Evolutionary conservation across 2,113 vertebrate species (phyloP).

Genomic region (Nymphicus hollandicus): DNA sequence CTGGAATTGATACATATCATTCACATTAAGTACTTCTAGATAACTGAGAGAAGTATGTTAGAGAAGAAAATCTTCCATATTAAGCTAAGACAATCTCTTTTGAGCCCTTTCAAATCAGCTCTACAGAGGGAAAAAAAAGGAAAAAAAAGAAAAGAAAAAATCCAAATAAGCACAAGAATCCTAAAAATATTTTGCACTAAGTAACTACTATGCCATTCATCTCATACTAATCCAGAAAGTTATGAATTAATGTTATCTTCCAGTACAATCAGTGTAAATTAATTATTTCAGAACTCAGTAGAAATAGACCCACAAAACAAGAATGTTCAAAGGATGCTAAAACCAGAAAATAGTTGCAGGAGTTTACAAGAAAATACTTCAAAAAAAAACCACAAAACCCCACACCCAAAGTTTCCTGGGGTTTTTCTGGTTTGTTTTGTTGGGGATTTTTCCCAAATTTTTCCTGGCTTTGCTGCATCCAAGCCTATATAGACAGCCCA

Average conservation of each 20-base stretch:
- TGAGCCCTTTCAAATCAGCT: background rate
- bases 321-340: background rate
- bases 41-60: background rate
- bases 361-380: background rate
- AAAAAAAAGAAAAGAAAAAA: background rate
- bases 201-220: background rate
- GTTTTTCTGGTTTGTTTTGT: background rate
- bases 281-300: background rate
- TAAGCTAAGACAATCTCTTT: background rate
- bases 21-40: background rate
- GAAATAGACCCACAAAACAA: background rate
- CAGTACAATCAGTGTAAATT: background rate
- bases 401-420: background rate
- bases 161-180: background rate
- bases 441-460: accelerated
- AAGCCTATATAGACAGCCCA: background rate
- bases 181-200: background rate
- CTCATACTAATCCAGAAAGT: background rate
- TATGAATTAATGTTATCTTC: background rate
- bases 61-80: background rate
- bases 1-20: background rate
- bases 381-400: background rate
- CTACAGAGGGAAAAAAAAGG: background rate
- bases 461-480: background rate
- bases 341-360: background rate